Conservation (phyloP, 2,113 vertebrate species). For the Urocolius indicus region DNA sequence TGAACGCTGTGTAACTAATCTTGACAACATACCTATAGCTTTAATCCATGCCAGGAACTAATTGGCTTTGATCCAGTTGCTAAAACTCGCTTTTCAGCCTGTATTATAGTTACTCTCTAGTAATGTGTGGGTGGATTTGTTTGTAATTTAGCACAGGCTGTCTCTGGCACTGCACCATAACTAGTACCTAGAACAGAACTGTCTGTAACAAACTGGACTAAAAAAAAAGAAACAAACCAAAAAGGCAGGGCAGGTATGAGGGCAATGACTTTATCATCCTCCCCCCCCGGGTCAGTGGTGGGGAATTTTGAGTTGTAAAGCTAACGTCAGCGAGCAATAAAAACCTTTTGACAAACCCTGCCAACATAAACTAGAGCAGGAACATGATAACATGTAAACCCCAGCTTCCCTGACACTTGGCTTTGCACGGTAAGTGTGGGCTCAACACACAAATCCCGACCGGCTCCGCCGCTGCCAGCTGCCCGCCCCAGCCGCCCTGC, state of each 20-base stretch:
- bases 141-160: conserved; percentile 34
- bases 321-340: neutral
- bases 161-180: conserved; percentile 35
- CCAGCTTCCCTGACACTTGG: neutral
- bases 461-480: neutral
- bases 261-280: neutral
- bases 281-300: neutral
- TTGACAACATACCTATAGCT: conserved; percentile 41
- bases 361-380: neutral
- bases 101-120: conserved; percentile 66
- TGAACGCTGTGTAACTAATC: neutral
- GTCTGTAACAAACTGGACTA: neutral
- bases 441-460: neutral
- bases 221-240: neutral
- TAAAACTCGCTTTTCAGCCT: conserved; percentile 59
- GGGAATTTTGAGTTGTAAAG: neutral
- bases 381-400: neutral
- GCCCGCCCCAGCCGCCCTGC: neutral
- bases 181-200: neutral
- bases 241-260: neutral
- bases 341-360: neutral
- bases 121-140: conserved; percentile 63
- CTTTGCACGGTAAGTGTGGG: neutral
- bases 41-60: conserved; percentile 33
- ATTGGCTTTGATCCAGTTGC: conserved; percentile 56